Conservation (phyloP, 2,888 invertebrate genomes). For the Ichneumoninae sp. region DNA sequence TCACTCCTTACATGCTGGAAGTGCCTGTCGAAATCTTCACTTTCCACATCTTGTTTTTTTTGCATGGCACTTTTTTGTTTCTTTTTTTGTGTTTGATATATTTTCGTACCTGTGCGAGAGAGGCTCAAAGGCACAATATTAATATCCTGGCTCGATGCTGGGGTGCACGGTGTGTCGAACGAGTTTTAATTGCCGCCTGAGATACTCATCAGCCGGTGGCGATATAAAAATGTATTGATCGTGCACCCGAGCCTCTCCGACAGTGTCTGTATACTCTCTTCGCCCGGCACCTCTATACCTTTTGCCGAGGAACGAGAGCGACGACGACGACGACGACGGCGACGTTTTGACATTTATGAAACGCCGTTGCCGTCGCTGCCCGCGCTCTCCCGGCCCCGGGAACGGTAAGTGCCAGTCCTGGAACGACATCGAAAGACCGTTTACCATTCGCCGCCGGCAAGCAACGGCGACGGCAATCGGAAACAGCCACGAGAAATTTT, state of each 20-base stretch:
- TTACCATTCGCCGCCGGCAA: slow-evolving; percentile 30
- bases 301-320: slow-evolving; percentile 37
- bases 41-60: background rate
- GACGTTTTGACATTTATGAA: slow-evolving; percentile 68
- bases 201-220: slow-evolving; percentile 74
- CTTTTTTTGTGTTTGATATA: too few species aligned
- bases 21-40: too few species aligned
- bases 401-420: slow-evolving; percentile 52
- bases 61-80: too few species aligned
- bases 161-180: slow-evolving; percentile 45
- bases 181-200: slow-evolving; percentile 66
- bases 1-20: too few species aligned
- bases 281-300: slow-evolving; percentile 5
- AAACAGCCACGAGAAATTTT: background rate
- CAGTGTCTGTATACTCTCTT: slow-evolving; percentile 24
- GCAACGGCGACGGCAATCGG: slow-evolving; percentile 14
- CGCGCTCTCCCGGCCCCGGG: slow-evolving; percentile 34
- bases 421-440: slow-evolving; percentile 49
- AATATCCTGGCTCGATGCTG: slow-evolving; percentile 25
- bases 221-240: slow-evolving; percentile 70
- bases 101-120: too few species aligned
- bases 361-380: slow-evolving; percentile 52
- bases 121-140: slow-evolving; percentile 5
- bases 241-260: slow-evolving; percentile 33
- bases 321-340: slow-evolving; percentile 33